Base-by-base conservation (phyloP, 2,797 vertebrate genomes). In the Okamejei kenojei region DNA sequence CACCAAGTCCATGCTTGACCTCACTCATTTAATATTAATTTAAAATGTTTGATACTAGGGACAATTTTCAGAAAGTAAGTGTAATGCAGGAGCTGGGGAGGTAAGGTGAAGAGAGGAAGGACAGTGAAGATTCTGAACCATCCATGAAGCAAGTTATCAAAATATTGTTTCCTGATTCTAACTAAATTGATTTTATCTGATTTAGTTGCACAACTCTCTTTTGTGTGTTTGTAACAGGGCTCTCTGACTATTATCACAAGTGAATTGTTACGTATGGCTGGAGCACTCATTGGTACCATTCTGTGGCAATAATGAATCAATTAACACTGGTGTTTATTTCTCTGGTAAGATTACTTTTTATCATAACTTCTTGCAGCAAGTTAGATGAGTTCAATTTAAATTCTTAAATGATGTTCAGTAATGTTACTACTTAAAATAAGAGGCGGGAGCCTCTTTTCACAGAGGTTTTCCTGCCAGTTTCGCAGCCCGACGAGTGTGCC, bases 261-360 rank as follows among this genome's bases (percentile, higher is more conserved):
- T 26, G 71, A 71, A 26, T 15, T 76, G 38, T 29, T 76, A 35
- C 23, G 54, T 74, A 29, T 92, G 71, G 26, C 68, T 54, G 90
- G 71, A 76, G 90, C 90, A 58, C 38, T 92, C 68, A 74, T 92
- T 54, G 90, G 90, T 54, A 58, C 23, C 71, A 76, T 92, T 74
- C 26, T 92, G 71, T 63, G 38, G 35, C 74, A 58, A 45, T 54
- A 74, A n/a, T 19, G 71, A 19, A 7, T 54, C 29, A 3, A 11
- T n/a, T 9, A 6, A 11, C 35, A 74, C 1, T 26, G 7, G 0
- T 23, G 15, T 73, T 71, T 11, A 1, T 1, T 17, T 74, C 11
- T 76, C 21, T 76, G 90, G 90, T 91, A 74, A 13, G 88, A 68
- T 65, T 32, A 9, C 23, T 63, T 65, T 29, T 15, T 68, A 15